Conservation (phyloP, 2,113 vertebrate genomes). For the Leptobrachium ailaonicum region DNA sequence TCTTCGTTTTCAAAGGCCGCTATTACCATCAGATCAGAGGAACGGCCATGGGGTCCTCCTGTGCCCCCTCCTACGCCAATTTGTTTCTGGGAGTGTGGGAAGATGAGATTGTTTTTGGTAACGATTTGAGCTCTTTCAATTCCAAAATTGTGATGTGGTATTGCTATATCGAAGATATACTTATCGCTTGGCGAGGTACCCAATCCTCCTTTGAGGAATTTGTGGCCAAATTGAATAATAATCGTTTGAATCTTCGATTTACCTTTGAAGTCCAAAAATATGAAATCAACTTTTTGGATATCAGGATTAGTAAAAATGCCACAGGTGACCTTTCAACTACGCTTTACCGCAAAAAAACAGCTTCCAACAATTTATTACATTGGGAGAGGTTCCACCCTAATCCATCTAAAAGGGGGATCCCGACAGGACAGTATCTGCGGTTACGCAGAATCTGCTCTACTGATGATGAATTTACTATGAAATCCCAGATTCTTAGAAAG, state of each 20-base stretch:
- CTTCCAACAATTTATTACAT: neutral
- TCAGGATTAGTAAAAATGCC: neutral
- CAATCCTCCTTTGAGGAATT: neutral
- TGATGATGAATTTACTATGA: neutral
- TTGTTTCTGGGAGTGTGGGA: neutral
- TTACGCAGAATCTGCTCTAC: neutral
- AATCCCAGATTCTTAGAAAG: neutral
- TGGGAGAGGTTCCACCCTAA: neutral
- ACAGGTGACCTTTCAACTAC: neutral
- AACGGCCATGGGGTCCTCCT: neutral
- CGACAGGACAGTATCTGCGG: neutral
- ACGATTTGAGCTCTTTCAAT: neutral
- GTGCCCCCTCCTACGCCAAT: neutral
- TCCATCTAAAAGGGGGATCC: neutral
- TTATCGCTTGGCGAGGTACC: neutral
- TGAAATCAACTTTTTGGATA: neutral
- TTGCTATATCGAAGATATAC: neutral
- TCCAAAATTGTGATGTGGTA: neutral
- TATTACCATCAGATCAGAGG: neutral
- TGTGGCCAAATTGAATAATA: neutral
- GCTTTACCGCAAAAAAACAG: neutral
- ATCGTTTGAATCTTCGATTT: neutral
- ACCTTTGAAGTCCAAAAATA: neutral
- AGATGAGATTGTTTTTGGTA: neutral
- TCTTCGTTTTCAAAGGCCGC: neutral